phyloP scores from a whole-genome alignment of 53 echinoderm and acorn worm genomes.

The Luidia sarsii region DNA sequence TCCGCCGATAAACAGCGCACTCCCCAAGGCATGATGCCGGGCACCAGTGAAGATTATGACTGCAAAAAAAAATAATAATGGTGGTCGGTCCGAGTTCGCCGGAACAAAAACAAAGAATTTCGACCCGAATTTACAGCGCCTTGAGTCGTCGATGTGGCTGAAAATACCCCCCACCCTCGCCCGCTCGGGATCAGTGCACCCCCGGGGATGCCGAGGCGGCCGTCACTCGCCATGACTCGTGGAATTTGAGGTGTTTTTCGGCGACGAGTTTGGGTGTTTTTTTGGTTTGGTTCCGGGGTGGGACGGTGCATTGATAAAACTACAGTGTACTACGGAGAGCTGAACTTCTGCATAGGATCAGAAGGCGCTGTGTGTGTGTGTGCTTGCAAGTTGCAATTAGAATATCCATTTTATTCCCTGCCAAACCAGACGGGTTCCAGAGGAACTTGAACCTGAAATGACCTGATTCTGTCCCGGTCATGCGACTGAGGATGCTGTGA shows the following conservation, averaged over 20 bases:
- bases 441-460: background rate
- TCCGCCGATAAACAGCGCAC: too few relatives aligned
- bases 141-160: background rate
- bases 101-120: slow-evolving; percentile 22
- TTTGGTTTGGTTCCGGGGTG: too few relatives aligned
- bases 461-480: background rate
- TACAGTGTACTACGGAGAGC: too few relatives aligned
- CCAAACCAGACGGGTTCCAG: background rate
- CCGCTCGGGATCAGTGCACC: slow-evolving; percentile 11
- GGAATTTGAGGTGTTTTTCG: slow-evolving; percentile 36
- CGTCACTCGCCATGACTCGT: slow-evolving; percentile 8
- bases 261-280: background rate
- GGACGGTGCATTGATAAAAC: too few relatives aligned
- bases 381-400: too few relatives aligned
- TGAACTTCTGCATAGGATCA: background rate
- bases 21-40: too few relatives aligned
- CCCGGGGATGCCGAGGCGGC: background rate
- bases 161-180: background rate
- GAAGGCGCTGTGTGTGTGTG: background rate
- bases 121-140: background rate
- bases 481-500: background rate
- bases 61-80: slow-evolving; percentile 26
- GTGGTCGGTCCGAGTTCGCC: background rate
- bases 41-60: background rate
- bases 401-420: background rate